Conservation (phyloP, 2,113 vertebrate genomes). For the Hemiprocne comata region DNA sequence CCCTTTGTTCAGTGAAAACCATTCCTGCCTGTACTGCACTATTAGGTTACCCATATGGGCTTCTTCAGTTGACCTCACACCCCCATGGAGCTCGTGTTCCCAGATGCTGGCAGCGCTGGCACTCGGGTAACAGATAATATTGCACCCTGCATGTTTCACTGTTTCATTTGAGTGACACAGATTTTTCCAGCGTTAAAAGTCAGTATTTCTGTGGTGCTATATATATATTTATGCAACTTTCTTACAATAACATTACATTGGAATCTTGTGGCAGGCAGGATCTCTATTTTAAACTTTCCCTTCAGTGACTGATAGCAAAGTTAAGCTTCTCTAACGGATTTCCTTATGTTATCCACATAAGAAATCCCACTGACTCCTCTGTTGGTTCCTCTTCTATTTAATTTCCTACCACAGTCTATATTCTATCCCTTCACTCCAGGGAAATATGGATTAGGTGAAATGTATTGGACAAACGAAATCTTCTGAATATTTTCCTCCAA, state of each 20-base stretch:
- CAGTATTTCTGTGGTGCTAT: not conserved
- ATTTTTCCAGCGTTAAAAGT: not conserved
- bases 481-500: not conserved
- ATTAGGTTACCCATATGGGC: not conserved
- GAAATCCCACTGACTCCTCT: not conserved
- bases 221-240: not conserved
- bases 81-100: not conserved
- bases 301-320: not conserved
- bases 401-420: not conserved
- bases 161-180: not conserved
- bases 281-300: not conserved
- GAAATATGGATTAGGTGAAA: not conserved
- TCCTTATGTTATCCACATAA: not conserved
- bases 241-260: not conserved
- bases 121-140: not conserved
- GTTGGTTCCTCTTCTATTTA: not conserved
- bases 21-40: not conserved
- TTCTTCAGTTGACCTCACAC: constrained; percentile 27
- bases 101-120: constrained; percentile 24
- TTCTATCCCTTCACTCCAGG: not conserved
- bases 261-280: not conserved
- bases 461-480: not conserved
- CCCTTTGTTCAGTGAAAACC: constrained; percentile 32
- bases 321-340: not conserved
- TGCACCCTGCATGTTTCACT: not conserved